Base-by-base conservation (phyloP, 2,113 vertebrate species). In the Sialia sialis region DNA sequence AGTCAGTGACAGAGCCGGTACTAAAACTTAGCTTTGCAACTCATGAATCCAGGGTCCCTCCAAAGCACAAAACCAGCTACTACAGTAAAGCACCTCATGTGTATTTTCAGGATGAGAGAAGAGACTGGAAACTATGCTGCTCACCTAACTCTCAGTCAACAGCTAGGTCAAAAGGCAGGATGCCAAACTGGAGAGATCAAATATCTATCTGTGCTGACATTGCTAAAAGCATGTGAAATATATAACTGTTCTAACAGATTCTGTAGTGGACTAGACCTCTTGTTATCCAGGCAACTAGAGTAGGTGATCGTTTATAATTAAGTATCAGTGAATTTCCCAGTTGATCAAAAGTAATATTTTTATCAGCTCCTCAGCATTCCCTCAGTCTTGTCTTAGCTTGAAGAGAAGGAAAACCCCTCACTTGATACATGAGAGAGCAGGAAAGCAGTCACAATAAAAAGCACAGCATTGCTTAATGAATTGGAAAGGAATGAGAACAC, bases 361-460 rank as follows among this genome's bases (percentile, higher is more conserved):
- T 34, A 54, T 54, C 81, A 82, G 51, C 23, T 91, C 29, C 58
- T 84, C 46, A 18, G 26, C 23, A 38, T 86, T 86, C 94, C 25
- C 41, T 82, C 26, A 58, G 72, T 73, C 90, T 83, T 94, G 87
- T 74, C 59, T 85, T 80, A 85, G 82, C 90, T 70, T 87, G 93
- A 95, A 95, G 39, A 83, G 70, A 56, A 93, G 82, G 91, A 91
- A 95, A 96, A 83, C 27, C 84, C 70, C 87, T 44, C 63, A 80
- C 10, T 93, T 93, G 87, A 86, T 67, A 80, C 46, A 77, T 29
- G 63, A 76, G 34, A 87, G 25, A 90, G 38, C 23, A 80, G 20
- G 82, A 80, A 83, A 94, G 67, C 17, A 79, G 63, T 66, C 29
- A 76, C 49, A 87, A 39, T 38, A 85, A 51, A 95, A 96, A 95